These are phyloP conservation scores for Idris sp. DNA, from an alignment of 1,140 invertebrate species.

Conservation along the genomic window DNA sequence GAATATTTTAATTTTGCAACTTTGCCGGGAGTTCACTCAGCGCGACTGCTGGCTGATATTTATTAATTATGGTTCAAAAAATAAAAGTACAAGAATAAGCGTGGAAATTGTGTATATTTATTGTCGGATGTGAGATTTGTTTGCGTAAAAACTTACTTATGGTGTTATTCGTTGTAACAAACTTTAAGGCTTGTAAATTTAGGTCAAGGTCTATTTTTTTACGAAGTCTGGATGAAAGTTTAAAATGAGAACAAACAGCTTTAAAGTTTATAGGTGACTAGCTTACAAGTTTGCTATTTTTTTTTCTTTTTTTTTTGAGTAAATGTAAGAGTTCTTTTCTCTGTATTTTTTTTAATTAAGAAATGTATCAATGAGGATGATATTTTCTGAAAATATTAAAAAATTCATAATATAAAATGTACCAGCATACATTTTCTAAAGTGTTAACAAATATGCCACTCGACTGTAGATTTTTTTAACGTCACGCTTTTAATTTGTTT, in stretches of 20 bases:
- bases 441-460: too few relatives aligned
- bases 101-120: not conserved
- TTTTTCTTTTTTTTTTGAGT: too few relatives aligned
- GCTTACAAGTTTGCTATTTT: constrained; percentile 1
- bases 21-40: not conserved
- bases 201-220: constrained; percentile 18
- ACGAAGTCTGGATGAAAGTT: constrained; percentile 11
- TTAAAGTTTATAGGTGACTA: constrained; percentile 3
- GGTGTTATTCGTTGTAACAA: constrained; percentile 13
- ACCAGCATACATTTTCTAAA: too few relatives aligned
- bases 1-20: constrained; percentile 38
- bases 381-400: too few relatives aligned
- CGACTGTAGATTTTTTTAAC: constrained; percentile 18
- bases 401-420: too few relatives aligned
- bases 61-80: constrained; percentile 13
- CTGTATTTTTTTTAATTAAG: too few relatives aligned
- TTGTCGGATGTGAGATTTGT: constrained; percentile 7
- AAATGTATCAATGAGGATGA: too few relatives aligned
- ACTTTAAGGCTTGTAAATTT: constrained; percentile 5
- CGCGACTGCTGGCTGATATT: constrained; percentile 3
- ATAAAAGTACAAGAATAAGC: not conserved
- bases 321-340: too few relatives aligned
- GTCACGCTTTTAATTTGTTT: constrained; percentile 25
- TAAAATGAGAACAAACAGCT: constrained; percentile 15
- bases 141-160: constrained; percentile 4